phyloP scores from a whole-genome alignment of 2,888 invertebrate genomes.

The Xanthia icteritia region DNA sequence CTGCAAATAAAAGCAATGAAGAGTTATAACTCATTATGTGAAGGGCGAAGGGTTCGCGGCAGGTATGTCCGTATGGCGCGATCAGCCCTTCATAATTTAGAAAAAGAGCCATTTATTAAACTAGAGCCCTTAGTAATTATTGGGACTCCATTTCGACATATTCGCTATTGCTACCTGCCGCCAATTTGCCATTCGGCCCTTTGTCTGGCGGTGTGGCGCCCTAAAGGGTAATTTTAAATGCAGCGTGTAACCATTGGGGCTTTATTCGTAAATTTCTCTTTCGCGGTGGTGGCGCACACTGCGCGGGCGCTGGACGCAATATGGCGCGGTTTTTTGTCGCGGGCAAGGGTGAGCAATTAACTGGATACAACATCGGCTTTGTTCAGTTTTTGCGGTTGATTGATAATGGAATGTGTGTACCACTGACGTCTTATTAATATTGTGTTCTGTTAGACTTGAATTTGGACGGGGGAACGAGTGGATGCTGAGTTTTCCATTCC shows the following conservation, averaged over 20 bases:
- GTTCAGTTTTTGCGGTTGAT: constrained; percentile 84
- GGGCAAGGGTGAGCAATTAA: constrained; percentile 88
- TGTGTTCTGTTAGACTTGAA: constrained; percentile 34
- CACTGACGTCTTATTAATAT: constrained; percentile 52
- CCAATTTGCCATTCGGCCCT: constrained; percentile 89
- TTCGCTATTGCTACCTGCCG: constrained; percentile 90
- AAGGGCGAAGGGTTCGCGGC: constrained; percentile 85
- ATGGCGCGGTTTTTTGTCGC: constrained; percentile 84
- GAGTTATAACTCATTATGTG: constrained; percentile 82
- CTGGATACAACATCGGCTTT: constrained; percentile 82
- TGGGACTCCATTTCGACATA: constrained; percentile 86
- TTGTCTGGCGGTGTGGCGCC: constrained; percentile 90
- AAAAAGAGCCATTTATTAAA: constrained; percentile 90
- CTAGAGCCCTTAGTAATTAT: constrained; percentile 89
- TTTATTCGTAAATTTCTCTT: constrained; percentile 89
- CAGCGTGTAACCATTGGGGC: constrained; percentile 88
- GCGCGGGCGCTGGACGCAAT: constrained; percentile 88
- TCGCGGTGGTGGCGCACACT: constrained; percentile 89
- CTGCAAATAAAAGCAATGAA: constrained; percentile 80
- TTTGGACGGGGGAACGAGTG: constrained; percentile 10
- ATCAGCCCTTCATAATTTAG: constrained; percentile 88
- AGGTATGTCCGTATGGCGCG: constrained; percentile 90
- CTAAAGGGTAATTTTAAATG: constrained; percentile 91
- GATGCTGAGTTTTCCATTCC: not conserved
- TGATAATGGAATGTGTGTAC: constrained; percentile 76